Evolutionary conservation across 2,797 vertebrate species (phyloP).

Genomic region (Salarias fasciatus): DNA sequence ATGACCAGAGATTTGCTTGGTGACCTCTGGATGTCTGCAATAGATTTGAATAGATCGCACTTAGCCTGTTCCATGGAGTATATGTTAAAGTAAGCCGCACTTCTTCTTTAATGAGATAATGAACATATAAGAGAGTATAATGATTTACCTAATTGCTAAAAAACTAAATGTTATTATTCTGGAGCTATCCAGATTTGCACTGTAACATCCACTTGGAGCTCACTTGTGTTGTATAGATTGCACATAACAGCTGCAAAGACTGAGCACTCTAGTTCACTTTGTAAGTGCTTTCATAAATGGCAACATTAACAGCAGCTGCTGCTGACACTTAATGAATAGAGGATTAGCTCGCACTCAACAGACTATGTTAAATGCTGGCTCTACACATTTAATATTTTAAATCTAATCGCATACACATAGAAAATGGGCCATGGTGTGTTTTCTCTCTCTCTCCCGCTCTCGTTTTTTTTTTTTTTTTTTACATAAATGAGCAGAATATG

Average conservation of each 20-base stretch:
- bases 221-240: background rate
- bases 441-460: too few species aligned
- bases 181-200: too few species aligned
- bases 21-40: too few species aligned
- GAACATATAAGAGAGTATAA: too few species aligned
- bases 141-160: too few species aligned
- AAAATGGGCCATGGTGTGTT: slow-evolving; percentile 7
- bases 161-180: too few species aligned
- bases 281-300: slow-evolving; percentile 15
- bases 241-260: background rate
- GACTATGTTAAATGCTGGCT: slow-evolving; percentile 2
- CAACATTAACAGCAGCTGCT: background rate
- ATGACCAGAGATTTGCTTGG: too few species aligned
- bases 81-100: too few species aligned
- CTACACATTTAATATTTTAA: slow-evolving; percentile 6
- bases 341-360: slow-evolving; percentile 14
- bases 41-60: too few species aligned
- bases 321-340: slow-evolving; percentile 10
- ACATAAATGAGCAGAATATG: background rate
- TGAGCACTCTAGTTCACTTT: background rate
- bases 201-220: background rate
- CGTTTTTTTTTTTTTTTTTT: background rate
- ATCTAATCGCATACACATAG: background rate
- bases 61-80: too few species aligned
- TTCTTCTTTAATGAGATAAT: too few species aligned